Evolutionary conservation across 2,888 invertebrate genomes (phyloP), one percentile per base, ranked within the genome.

Genomic region (Diplazon laetatorius): DNA sequence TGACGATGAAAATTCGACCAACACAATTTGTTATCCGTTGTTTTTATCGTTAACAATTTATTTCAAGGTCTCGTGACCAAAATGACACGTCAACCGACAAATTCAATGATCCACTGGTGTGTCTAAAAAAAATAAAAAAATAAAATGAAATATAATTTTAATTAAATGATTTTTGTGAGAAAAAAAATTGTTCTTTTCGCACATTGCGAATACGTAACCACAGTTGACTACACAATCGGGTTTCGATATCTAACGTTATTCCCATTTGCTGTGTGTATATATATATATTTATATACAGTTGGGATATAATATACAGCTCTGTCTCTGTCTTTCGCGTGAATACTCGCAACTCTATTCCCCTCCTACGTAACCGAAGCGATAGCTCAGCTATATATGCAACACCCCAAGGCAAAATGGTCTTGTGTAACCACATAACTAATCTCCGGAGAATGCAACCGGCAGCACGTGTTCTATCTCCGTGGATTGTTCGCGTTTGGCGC

Each of bases 391-490:
- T n/a, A n/a, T 30, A 6, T 5, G 72, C 80, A 79, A 79, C 74
- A 70, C 76, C n/a, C 76, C 77, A 68, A 68, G 76, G 78, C 72
- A 62, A 66, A 78, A 74, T 59, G 55, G 44, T 80, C 78, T 82
- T 82, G 82, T 81, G 81, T 80, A 82, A 82, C 70, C 78, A 71
- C 80, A 78, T 77, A 78, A 78, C 76, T 77, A 76, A 63, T 75
- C 66, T 57, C 55, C 66, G 66, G 55, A 71, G 74, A 78, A 78
- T 78, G 78, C 74, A 78, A 71, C 74, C 50, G 74, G 69, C 52
- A 74, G 60, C 78, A 74, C 78, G 78, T 75, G 74, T 66, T 70
- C 39, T 70, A 70, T 74, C 73, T 74, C 65, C 52, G 48, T 62
- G 73, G 63, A 77, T 73, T 73, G 68, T 72, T 77, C 62, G 22